phyloP scores from a whole-genome alignment of 2,888 invertebrate species.

The Chloroclystis v-ata region DNA sequence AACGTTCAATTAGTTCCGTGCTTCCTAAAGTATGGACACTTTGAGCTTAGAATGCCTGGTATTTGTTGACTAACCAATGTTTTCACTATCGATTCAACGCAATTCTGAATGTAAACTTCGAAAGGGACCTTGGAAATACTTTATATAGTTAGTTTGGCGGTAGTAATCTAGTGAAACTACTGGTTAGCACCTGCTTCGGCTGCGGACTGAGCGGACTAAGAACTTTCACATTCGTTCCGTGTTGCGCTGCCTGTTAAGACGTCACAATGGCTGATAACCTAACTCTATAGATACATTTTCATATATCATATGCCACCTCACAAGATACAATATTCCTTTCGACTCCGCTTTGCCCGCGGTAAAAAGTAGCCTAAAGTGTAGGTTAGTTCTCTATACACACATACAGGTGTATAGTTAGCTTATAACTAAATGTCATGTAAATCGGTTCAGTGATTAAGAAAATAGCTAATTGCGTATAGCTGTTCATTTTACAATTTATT shows the following conservation, averaged over 20 bases:
- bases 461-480: no score
- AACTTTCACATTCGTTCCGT: slow-evolving; percentile 74
- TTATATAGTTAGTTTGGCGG: slow-evolving; percentile 15
- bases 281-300: slow-evolving; percentile 10
- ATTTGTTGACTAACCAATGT: slow-evolving; percentile 20
- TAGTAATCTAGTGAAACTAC: slow-evolving; percentile 41
- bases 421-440: no score
- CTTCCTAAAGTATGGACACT: slow-evolving; percentile 12
- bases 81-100: slow-evolving; percentile 30
- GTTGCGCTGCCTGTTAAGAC: slow-evolving; percentile 64
- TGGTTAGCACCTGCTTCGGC: slow-evolving; percentile 60
- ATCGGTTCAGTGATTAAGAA: no score
- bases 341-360: no score
- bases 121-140: slow-evolving; percentile 25
- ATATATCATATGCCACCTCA: background rate
- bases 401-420: no score
- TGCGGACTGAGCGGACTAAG: slow-evolving; percentile 53
- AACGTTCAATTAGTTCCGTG: slow-evolving; percentile 35
- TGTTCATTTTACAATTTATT: no score
- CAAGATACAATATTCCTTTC: no score
- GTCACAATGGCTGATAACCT: slow-evolving; percentile 40
- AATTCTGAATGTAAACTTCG: slow-evolving; percentile 29
- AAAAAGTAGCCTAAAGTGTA: no score
- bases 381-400: no score
- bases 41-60: background rate